Conservation (phyloP, 1,140 invertebrate species). For the Agrilus planipennis region DNA sequence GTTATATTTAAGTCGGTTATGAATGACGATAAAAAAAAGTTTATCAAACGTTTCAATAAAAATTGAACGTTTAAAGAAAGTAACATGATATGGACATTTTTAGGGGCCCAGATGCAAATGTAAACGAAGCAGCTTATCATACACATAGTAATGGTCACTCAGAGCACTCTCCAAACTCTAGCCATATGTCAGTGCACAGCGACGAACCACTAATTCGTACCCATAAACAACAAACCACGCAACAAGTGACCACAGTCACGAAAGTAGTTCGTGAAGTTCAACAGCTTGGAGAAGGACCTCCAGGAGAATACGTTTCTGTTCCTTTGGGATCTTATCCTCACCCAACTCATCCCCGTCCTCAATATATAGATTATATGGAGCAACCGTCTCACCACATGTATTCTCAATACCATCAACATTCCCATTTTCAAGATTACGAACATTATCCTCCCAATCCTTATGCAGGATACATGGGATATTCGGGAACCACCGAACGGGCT, state of each 20-base stretch:
- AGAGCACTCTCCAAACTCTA: slow-evolving; percentile 38
- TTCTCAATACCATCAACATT: slow-evolving; percentile 33
- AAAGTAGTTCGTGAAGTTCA: slow-evolving; percentile 45
- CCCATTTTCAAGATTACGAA: slow-evolving; percentile 46
- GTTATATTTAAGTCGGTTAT: background rate
- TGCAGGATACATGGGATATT: slow-evolving; percentile 36
- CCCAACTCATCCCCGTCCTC: slow-evolving; percentile 20
- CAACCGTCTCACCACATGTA: slow-evolving; percentile 35
- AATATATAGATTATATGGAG: slow-evolving; percentile 35
- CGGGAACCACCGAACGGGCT: slow-evolving; percentile 37
- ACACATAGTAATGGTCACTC: slow-evolving; percentile 38
- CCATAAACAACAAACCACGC: slow-evolving; percentile 38
- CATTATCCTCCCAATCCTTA: slow-evolving; percentile 41
- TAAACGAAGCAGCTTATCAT: slow-evolving; percentile 31
- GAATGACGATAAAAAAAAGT: background rate
- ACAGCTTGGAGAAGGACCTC: slow-evolving; percentile 43
- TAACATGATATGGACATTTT: slow-evolving; percentile 7
- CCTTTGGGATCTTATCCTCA: slow-evolving; percentile 31
- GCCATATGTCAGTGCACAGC: slow-evolving; percentile 37
- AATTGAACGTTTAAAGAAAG: background rate
- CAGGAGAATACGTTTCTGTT: slow-evolving; percentile 37
- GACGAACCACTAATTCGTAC: slow-evolving; percentile 35
- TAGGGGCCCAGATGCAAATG: slow-evolving; percentile 28
- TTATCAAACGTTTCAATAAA: too few species aligned
- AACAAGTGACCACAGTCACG: slow-evolving; percentile 43